Conservation (phyloP, 2,113 vertebrate species). For the Poeciliopsis retropinna region DNA sequence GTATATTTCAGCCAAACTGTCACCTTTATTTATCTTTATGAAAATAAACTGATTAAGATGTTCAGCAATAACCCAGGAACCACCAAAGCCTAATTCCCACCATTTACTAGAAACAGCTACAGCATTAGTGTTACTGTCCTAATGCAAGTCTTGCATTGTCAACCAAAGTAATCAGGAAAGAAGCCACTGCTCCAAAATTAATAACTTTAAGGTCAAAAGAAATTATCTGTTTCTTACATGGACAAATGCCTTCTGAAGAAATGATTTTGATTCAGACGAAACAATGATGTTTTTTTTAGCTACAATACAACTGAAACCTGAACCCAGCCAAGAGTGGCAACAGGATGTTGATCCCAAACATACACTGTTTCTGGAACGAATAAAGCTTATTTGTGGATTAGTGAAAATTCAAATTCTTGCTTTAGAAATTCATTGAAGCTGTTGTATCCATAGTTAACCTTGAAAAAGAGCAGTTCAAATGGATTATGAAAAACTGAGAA, state of each 20-base stretch:
- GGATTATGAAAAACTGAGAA: neutral
- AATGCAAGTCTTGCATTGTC: neutral
- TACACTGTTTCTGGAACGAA: neutral
- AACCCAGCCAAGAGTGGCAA: neutral
- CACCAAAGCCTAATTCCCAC: too few relatives aligned
- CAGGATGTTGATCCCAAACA: too few relatives aligned
- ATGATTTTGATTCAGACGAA: neutral
- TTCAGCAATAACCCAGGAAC: too few relatives aligned
- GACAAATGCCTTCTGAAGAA: neutral
- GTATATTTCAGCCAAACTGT: too few relatives aligned
- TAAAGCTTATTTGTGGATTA: neutral
- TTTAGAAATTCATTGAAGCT: neutral
- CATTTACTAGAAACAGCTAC: too few relatives aligned
- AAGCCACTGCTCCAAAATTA: neutral
- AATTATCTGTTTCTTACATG: neutral
- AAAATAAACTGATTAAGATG: too few relatives aligned
- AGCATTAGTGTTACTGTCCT: too few relatives aligned
- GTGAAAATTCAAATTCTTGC: neutral
- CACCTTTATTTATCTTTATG: too few relatives aligned
- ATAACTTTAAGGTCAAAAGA: neutral
- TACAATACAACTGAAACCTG: neutral
- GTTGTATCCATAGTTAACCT: neutral
- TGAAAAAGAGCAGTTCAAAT: neutral
- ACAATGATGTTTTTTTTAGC: neutral
- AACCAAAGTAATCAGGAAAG: neutral